Conservation (phyloP, 1,140 invertebrate species). For the Ceratitis capitata region DNA sequence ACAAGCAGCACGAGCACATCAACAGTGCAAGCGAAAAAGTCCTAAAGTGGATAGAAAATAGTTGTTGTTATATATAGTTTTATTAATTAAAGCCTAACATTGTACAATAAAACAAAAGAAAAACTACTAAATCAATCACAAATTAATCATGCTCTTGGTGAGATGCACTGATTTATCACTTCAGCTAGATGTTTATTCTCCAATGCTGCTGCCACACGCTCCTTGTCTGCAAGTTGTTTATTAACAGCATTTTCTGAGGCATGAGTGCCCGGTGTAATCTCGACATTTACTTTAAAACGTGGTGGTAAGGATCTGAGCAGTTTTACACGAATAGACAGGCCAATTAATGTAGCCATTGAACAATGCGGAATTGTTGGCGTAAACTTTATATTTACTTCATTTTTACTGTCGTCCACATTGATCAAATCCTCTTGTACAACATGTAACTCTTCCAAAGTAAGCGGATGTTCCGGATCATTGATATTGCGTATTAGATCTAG, state of each 20-base stretch:
- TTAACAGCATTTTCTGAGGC: conserved; percentile 92
- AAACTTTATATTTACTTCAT: conserved; percentile 81
- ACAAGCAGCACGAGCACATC: conserved; percentile 22
- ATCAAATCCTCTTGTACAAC: conserved; percentile 90
- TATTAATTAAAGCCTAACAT: not conserved
- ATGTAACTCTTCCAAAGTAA: conserved; percentile 94
- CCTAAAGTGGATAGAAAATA: conserved; percentile 41
- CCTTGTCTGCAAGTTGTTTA: conserved; percentile 98
- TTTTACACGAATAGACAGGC: conserved; percentile 81
- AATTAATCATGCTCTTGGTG: conserved; percentile 42
- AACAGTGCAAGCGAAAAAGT: conserved; percentile 46
- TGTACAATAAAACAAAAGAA: conserved; percentile 40
- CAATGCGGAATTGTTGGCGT: conserved; percentile 99
- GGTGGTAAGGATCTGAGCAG: conserved; percentile 86
- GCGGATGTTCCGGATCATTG: conserved; percentile 98
- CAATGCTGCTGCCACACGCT: conserved; percentile 95
- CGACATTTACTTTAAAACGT: conserved; percentile 89
- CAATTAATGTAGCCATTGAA: conserved; percentile 98
- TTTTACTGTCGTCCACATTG: conserved; percentile 77
- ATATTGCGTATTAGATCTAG: conserved; percentile 92
- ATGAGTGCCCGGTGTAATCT: conserved; percentile 93
- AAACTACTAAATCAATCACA: not conserved
- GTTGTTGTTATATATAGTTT: conserved; percentile 22
- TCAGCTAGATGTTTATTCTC: conserved; percentile 91
- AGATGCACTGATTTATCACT: conserved; percentile 94